Percentiles rank a stretch among this genome's conserved stretches.
Evolutionary conservation across 2,797 vertebrate genomes (phyloP).

Genomic region (Epinephelus malabaricus): DNA sequence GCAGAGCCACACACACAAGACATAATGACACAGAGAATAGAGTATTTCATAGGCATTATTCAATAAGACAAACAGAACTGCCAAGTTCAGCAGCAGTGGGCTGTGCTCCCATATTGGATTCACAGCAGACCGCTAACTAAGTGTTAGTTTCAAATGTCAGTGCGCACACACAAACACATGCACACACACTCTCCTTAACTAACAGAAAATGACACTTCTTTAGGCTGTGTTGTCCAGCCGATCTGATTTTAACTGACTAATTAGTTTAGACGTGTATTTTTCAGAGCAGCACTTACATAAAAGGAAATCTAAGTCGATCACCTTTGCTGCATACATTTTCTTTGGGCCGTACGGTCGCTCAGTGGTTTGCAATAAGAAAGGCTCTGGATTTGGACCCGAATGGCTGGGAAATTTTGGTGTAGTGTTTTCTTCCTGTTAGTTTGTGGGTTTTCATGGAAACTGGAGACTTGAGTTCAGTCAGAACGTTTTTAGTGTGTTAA

Average conservation of each 20-base stretch:
- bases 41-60: background rate
- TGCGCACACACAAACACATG: too few relatives aligned
- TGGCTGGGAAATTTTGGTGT: background rate
- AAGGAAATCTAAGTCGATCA: background rate
- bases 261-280: background rate
- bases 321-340: background rate
- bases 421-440: background rate
- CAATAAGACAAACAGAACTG: background rate
- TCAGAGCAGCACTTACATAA: background rate
- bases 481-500: background rate
- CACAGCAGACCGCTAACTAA: slow-evolving; percentile 5
- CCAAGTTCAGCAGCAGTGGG: background rate
- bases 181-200: background rate
- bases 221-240: background rate
- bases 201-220: background rate
- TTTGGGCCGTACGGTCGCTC: background rate
- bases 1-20: slow-evolving; percentile 1
- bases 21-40: background rate
- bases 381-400: background rate
- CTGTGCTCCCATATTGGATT: slow-evolving; percentile 5
- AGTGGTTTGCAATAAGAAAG: background rate
- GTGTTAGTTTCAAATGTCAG: slow-evolving; percentile 23
- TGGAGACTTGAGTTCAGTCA: background rate
- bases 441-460: background rate
- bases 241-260: slow-evolving; percentile 8